Percentiles rank a stretch among this genome's conserved stretches.
These are phyloP conservation scores for Platichthys flesus DNA, from an alignment of 2,113 vertebrate species.

Conservation along the genomic window DNA sequence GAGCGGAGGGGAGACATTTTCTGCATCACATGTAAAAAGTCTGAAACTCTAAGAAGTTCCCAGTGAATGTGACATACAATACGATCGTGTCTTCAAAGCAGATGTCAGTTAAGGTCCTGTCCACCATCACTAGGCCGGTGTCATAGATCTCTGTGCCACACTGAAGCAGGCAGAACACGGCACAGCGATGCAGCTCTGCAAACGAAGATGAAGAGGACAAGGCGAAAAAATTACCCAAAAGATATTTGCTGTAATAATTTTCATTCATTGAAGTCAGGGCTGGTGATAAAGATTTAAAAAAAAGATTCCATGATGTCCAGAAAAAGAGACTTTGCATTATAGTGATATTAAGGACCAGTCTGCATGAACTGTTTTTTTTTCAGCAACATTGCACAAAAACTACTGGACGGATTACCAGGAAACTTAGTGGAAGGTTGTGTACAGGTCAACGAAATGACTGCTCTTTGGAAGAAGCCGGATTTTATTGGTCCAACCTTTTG, in stretches of 20 bases:
- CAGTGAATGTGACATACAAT: slow-evolving; percentile 79
- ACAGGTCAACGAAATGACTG: too few relatives aligned
- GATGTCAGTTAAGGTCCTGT: slow-evolving; percentile 90
- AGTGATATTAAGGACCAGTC: background rate
- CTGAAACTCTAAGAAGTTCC: background rate
- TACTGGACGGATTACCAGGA: too few relatives aligned
- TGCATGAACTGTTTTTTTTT: too few relatives aligned
- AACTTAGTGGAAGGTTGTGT: too few relatives aligned
- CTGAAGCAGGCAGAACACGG: slow-evolving; percentile 90
- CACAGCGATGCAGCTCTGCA: slow-evolving; percentile 88
- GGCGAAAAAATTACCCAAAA: background rate
- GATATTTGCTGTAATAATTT: background rate
- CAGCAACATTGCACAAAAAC: too few relatives aligned
- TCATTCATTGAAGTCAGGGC: background rate
- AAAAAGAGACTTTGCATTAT: background rate
- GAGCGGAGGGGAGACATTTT: background rate
- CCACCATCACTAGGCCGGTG: slow-evolving; percentile 89
- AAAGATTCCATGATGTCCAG: background rate
- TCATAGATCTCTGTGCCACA: slow-evolving; percentile 86
- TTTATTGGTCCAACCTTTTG: too few relatives aligned
- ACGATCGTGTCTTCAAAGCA: slow-evolving; percentile 86
- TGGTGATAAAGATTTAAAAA: background rate
- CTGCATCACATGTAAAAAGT: too few relatives aligned
- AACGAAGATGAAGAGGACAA: background rate
- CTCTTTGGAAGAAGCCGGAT: too few relatives aligned